Evolutionary conservation across 2,113 vertebrate genomes (phyloP), one percentile per base, ranked within the genome.

Genomic region (Caranx melampygus): DNA sequence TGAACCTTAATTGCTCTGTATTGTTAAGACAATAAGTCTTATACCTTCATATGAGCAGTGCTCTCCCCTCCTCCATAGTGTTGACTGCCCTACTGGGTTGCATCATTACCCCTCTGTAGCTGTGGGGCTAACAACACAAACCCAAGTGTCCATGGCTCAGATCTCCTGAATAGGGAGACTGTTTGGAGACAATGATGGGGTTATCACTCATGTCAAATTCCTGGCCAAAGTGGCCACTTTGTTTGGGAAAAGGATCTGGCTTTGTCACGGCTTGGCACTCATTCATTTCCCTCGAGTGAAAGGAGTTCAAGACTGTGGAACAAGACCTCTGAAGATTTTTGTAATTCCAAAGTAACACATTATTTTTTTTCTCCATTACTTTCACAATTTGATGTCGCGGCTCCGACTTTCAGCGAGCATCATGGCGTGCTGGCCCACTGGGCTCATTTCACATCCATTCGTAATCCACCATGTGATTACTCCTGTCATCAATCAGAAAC

Each of bases 191-290:
- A 85, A 80, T 37, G 52, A 42, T 9, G 44, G 64, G 90, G 90
- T 91, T 89, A 92, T 92, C 86, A 18, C 73, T 92, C 90, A 81
- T 86, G 91, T 92, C 90, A 91, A 88, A 94, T 94, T 93, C 91
- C 87, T 82, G 57, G 69, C 77, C 82, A 87, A 88, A 92, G 92
- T 91, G 91, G 91, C 83, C 92, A 92, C 91, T 92, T 93, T 93
- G 90, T 94, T 91, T 94, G 81, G 86, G 69, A 57, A 93, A 86
- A 75, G 78, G 92, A 92, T 91, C 92, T 87, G 86, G 80, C 78
- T 86, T 83, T 88, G 86, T 88, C 91, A 91, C 75, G 80, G 75
- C 83, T 73, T 78, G 85, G 82, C 85, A 84, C 78, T 73, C 81
- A 72, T 75, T 91, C 83, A 85, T 66, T 80, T 70, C 82, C 40